These are phyloP conservation scores for Piaya cayana DNA, from an alignment of 2,113 vertebrate genomes.

Conservation along the genomic window DNA sequence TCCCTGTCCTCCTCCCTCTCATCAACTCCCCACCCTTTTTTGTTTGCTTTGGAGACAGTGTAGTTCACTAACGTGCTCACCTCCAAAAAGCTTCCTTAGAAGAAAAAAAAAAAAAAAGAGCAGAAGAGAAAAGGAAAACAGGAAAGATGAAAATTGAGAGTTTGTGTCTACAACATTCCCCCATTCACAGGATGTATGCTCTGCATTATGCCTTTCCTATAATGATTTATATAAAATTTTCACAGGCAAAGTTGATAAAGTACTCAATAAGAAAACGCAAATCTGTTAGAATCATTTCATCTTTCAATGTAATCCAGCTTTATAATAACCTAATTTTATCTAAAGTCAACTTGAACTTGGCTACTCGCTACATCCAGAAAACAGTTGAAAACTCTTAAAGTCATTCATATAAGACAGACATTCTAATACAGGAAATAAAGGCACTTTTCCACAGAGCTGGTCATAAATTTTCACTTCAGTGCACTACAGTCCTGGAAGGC, in stretches of 20 bases:
- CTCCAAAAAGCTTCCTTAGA: neutral
- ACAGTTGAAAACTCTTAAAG: neutral
- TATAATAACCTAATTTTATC: neutral
- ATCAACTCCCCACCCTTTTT: slow-evolving; percentile 37
- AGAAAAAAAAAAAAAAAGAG: neutral
- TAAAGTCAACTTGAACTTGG: neutral
- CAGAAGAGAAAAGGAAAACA: neutral
- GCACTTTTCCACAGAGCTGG: neutral
- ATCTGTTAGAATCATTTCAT: neutral
- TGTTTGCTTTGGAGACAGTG: slow-evolving; percentile 64
- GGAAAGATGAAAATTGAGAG: neutral
- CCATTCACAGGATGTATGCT: neutral
- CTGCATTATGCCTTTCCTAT: neutral
- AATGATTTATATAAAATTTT: neutral
- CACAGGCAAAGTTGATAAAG: neutral
- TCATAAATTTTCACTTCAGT: neutral
- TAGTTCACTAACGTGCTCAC: slow-evolving; percentile 14
- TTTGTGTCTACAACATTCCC: neutral
- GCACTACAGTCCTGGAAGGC: neutral
- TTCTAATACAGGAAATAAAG: neutral
- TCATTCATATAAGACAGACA: neutral
- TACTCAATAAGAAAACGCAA: neutral
- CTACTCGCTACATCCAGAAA: neutral
- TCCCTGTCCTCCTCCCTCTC: neutral
- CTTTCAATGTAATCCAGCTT: neutral